phyloP scores from a whole-genome alignment of 2,113 vertebrate genomes.

The Lampris incognitus region DNA sequence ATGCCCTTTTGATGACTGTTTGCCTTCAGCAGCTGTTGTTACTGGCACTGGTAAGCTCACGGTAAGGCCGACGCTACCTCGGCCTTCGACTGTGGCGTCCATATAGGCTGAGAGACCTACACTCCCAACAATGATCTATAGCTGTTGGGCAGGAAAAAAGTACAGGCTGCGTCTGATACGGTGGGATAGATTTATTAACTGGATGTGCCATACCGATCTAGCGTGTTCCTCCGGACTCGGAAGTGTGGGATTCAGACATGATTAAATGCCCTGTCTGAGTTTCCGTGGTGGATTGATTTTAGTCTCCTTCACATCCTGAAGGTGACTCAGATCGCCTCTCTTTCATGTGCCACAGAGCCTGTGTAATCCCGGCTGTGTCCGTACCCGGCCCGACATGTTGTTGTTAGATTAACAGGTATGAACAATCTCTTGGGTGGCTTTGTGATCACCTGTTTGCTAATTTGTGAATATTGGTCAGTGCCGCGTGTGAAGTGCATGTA shows the following conservation, averaged over 20 bases:
- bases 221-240: slow-evolving; percentile 36
- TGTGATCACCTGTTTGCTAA: slow-evolving; percentile 77
- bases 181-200: slow-evolving; percentile 41
- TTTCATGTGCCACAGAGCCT: slow-evolving; percentile 52
- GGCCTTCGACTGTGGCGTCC: slow-evolving; percentile 52
- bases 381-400: slow-evolving; percentile 60
- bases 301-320: slow-evolving; percentile 74
- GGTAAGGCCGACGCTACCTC: slow-evolving; percentile 46
- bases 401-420: slow-evolving; percentile 76
- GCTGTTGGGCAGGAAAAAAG: slow-evolving; percentile 35
- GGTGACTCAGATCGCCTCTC: slow-evolving; percentile 66
- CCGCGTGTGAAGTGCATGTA: slow-evolving; percentile 41
- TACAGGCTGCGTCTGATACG: slow-evolving; percentile 14
- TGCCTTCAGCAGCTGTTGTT: slow-evolving; percentile 77
- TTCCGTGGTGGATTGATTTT: slow-evolving; percentile 70
- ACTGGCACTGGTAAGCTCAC: slow-evolving; percentile 42
- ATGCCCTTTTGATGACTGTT: slow-evolving; percentile 75
- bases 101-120: slow-evolving; percentile 24
- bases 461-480: slow-evolving; percentile 66
- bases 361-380: slow-evolving; percentile 62
- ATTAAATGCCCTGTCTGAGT: slow-evolving; percentile 65
- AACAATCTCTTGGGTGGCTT: slow-evolving; percentile 61
- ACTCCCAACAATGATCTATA: slow-evolving; percentile 46
- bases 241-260: slow-evolving; percentile 62
- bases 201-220: neutral